Conservation (phyloP, 2,113 vertebrate species). For the Actinemys pallida region DNA sequence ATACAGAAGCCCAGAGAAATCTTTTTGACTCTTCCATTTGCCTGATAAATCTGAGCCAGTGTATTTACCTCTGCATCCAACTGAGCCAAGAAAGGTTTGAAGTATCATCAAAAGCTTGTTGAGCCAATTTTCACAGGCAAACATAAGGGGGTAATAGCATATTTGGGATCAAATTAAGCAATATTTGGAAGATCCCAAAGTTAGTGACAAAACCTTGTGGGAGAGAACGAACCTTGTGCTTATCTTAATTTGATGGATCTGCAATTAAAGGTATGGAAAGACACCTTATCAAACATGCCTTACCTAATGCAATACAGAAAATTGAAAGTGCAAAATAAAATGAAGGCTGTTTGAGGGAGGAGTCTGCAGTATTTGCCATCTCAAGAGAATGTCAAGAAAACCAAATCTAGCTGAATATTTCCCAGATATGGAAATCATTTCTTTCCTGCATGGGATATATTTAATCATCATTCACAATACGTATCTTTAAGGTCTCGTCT, state of each 20-base stretch:
- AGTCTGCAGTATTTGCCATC: background rate
- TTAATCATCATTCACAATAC: background rate
- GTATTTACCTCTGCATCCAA: background rate
- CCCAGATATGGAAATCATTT: background rate
- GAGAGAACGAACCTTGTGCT: background rate
- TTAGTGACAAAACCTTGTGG: background rate
- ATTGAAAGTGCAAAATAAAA: conserved; percentile 1
- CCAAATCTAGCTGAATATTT: background rate
- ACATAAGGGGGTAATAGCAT: background rate
- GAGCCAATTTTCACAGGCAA: background rate
- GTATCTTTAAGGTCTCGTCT: background rate
- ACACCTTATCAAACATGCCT: background rate
- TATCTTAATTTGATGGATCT: background rate
- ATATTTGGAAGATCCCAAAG: background rate
- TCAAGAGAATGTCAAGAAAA: background rate
- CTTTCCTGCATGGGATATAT: background rate
- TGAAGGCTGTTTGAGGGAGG: background rate
- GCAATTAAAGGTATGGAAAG: background rate
- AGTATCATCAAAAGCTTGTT: background rate
- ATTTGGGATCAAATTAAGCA: background rate
- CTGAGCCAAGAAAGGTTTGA: background rate
- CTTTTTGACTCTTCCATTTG: background rate
- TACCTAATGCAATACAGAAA: background rate
- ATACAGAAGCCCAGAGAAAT: background rate
- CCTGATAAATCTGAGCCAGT: background rate